Evolutionary conservation across 2,888 invertebrate genomes (phyloP).

Genomic region (Callinectes sapidus): DNA sequence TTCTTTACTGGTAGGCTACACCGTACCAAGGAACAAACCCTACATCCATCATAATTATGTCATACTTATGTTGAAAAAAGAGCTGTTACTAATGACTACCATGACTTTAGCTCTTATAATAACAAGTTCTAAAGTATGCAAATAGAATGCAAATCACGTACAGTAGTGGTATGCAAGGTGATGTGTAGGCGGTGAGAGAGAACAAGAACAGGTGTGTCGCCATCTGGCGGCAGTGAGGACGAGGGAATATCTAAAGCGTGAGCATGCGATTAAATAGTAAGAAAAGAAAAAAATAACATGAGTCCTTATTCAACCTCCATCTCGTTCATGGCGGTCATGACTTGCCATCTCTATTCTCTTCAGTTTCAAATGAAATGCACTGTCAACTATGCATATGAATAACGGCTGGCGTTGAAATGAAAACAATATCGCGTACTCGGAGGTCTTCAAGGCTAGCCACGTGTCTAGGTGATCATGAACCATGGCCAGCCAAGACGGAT

Average conservation of each 20-base stretch:
- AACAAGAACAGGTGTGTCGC: not conserved
- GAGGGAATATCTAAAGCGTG: not conserved
- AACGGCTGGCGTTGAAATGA: not conserved
- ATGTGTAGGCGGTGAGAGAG: not conserved
- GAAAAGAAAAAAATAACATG: not conserved
- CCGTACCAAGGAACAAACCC: not conserved
- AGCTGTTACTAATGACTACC: not conserved
- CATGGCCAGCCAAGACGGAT: not conserved
- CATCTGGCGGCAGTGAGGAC: not conserved
- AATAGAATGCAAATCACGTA: not conserved
- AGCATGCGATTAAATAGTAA: not conserved
- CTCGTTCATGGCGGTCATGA: not conserved
- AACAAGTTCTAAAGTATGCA: not conserved
- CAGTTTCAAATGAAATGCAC: not conserved
- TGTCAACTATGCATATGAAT: not conserved
- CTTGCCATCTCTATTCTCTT: not conserved
- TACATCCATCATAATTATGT: constrained; percentile 1
- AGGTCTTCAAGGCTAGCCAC: not conserved
- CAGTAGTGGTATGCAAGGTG: constrained; percentile 6
- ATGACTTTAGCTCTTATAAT: not conserved
- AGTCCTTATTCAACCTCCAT: not conserved
- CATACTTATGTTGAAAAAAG: not conserved
- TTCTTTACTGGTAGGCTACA: not conserved
- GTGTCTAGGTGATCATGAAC: not conserved
- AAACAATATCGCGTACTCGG: not conserved